Base-by-base conservation (phyloP, 2,888 invertebrate species). In the Achlya flavicornis region DNA sequence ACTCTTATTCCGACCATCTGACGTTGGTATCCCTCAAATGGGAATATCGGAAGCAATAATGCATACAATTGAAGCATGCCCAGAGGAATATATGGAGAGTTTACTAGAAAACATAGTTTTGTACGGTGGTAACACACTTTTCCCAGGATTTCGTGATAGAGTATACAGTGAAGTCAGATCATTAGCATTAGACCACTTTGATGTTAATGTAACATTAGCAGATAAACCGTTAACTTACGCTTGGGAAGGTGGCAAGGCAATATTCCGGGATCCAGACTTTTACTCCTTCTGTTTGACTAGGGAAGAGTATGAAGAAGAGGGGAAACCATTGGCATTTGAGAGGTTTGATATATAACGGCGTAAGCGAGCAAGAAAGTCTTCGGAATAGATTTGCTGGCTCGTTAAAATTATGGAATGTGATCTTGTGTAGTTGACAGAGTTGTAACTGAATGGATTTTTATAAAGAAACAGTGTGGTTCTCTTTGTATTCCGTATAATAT, bases 21-120 rank as follows among this genome's bases (percentile, higher is more conserved):
- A 99, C 85, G 97, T 99, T 48, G 99, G 98, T 0, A 97, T 99
- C 68, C 95, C 96, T 63, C 96, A 95, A 89, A 98, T 98, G 96
- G 99, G 99, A 0, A 96, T 99, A 67, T 95, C 97, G 0, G 99
- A 99, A 93, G 97, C 98, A 0, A 95, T 99, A 7, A 95, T 97
- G 64, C 95, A 97, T 80, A 95, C 96, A 0, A 95, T 99, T n/a
- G 94, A 95, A 62, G 88, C 94, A 0, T 97, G 98, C 73, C 97
- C 97, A 0, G 94, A 95, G 77, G 95, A 96, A 76, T 91, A 97
- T 61, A 96, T 96, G 76, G 96, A 97, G 11, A 96, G 96, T 85
- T 94, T 99, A 68, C 94, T 97, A 57, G 95, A 95, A 64, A 97
- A 98, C 85, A 97, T 99, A 68, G 90, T 99, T 58, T 92, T 99